These are phyloP conservation scores for Danaus plexippus DNA, from an alignment of 1,140 invertebrate species.

Conservation along the genomic window DNA sequence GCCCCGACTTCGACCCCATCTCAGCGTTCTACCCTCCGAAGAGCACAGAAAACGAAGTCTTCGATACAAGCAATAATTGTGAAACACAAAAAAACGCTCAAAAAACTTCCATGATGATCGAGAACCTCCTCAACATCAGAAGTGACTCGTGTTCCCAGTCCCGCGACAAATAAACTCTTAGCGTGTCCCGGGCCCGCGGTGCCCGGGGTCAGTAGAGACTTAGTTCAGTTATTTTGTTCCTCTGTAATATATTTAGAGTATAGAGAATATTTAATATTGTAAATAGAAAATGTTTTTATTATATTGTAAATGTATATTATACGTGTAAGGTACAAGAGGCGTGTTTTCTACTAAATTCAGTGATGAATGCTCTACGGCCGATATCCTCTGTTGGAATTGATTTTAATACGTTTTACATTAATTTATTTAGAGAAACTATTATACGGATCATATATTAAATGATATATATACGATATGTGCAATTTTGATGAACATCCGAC, in stretches of 20 bases:
- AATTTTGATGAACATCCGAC: conserved; percentile 30
- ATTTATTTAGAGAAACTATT: background rate
- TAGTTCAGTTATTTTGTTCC: conserved; percentile 67
- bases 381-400: conserved; percentile 30
- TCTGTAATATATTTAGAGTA: conserved; percentile 64
- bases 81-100: conserved; percentile 46
- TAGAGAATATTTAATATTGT: conserved; percentile 58
- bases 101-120: conserved; percentile 53
- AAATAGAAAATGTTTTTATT: conserved; percentile 66
- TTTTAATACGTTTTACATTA: conserved; percentile 23
- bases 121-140: conserved; percentile 52
- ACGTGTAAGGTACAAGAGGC: conserved; percentile 41
- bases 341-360: conserved; percentile 50
- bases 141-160: conserved; percentile 44
- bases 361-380: conserved; percentile 20
- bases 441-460: conserved; percentile 15
- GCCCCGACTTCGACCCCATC: conserved; percentile 46
- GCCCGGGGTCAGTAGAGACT: conserved; percentile 50
- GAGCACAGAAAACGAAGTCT: conserved; percentile 33
- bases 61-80: conserved; percentile 25
- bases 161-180: conserved; percentile 40
- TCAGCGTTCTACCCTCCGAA: conserved; percentile 60
- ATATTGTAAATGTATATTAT: conserved; percentile 57
- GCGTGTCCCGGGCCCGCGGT: conserved; percentile 25
- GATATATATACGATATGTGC: conserved; percentile 47